Percentiles rank a stretch among this genome's conserved stretches.
Conservation (phyloP, 2,888 invertebrate genomes). For the Scrobipalpa atriplicella region DNA sequence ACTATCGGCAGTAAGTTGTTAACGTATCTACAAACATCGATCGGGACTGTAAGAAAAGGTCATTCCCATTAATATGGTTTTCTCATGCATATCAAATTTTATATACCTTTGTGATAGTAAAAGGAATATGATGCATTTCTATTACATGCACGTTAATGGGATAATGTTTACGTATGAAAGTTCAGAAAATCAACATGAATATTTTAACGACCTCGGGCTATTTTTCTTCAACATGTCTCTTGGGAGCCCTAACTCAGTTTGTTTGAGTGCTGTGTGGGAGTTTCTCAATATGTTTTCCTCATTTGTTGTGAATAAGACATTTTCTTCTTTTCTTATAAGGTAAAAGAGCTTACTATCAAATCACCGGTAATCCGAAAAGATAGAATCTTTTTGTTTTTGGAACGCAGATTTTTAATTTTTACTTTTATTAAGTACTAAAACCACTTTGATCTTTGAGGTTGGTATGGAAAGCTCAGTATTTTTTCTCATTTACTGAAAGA, state of each 20-base stretch:
- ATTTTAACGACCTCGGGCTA: background rate
- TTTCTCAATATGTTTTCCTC: background rate
- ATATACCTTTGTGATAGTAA: background rate
- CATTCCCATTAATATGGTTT: background rate
- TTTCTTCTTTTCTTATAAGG: background rate
- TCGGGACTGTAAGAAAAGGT: background rate
- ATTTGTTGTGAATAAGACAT: background rate
- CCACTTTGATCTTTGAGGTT: too few species aligned
- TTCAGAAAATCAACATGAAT: background rate
- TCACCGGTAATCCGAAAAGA: too few species aligned
- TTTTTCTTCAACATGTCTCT: background rate
- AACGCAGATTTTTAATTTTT: too few species aligned
- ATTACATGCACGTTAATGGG: background rate
- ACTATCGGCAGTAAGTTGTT: conserved; percentile 1
- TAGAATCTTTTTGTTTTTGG: too few species aligned
- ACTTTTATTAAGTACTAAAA: too few species aligned
- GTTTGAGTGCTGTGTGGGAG: conserved; percentile 15
- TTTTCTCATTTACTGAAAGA: too few species aligned
- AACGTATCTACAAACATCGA: background rate
- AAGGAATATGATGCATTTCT: background rate
- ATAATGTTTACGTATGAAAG: background rate
- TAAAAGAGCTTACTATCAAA: too few species aligned
- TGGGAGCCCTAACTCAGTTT: conserved; percentile 12
- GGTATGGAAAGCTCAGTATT: too few species aligned
- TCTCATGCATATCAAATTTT: background rate